A percentile compares a stretch with the other conserved stretches of the same genome.
Conservation (phyloP, 2,888 invertebrate species). For the Prosapia bicincta region DNA sequence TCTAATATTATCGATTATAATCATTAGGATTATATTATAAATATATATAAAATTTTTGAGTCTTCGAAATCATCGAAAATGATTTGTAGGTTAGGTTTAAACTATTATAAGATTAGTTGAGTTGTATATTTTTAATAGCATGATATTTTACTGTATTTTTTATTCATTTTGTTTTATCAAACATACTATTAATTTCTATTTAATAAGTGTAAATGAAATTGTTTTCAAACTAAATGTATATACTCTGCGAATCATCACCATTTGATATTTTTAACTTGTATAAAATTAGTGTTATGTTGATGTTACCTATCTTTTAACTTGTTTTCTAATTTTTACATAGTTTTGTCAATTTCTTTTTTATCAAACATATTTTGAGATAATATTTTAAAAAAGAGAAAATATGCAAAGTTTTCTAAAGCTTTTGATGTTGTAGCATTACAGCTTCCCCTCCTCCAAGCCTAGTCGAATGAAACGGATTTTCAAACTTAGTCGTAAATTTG, state of each 20-base stretch:
- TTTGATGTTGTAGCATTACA: slow-evolving; percentile 28
- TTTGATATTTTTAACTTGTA: background rate
- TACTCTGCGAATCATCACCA: background rate
- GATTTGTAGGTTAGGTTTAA: slow-evolving; percentile 26
- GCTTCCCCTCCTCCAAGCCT: slow-evolving; percentile 18
- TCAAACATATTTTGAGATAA: slow-evolving; percentile 23
- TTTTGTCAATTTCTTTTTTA: background rate
- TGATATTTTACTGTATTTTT: slow-evolving; percentile 10
- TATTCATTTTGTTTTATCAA: slow-evolving; percentile 4
- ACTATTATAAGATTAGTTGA: slow-evolving; percentile 5
- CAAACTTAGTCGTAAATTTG: slow-evolving; percentile 25
- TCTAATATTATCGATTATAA: slow-evolving; percentile 25
- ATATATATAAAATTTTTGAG: slow-evolving; percentile 27
- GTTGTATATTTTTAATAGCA: slow-evolving; percentile 16
- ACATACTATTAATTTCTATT: background rate
- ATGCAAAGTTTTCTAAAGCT: slow-evolving; percentile 28
- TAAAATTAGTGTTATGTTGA: background rate
- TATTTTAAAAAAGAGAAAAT: slow-evolving; percentile 10
- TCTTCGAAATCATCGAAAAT: slow-evolving; percentile 31
- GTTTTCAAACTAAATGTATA: background rate
- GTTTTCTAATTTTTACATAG: background rate
- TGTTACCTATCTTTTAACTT: background rate
- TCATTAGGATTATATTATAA: slow-evolving; percentile 25
- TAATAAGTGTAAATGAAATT: slow-evolving; percentile 1
- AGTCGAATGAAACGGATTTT: slow-evolving; percentile 20